phyloP scores from a whole-genome alignment of 2,888 invertebrate species.

The Beris chalybata region DNA sequence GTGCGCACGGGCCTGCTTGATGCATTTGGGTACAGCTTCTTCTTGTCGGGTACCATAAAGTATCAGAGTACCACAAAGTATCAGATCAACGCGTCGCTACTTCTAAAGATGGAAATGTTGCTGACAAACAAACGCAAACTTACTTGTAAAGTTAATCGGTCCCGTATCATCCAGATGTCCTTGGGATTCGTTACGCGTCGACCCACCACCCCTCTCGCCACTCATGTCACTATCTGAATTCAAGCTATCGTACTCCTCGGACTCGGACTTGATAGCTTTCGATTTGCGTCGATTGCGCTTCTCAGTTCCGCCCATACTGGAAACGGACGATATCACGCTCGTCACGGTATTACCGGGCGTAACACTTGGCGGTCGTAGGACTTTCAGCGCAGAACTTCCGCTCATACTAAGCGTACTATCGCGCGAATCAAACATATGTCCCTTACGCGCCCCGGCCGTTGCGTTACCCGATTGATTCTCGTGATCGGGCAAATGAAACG shows the following conservation, averaged over 20 bases:
- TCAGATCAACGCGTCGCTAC: no score
- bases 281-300: slow-evolving; percentile 58
- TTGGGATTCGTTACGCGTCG: slow-evolving; percentile 58
- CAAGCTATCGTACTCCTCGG: slow-evolving; percentile 62
- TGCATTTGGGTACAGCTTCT: no score
- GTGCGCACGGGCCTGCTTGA: no score
- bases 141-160: slow-evolving; percentile 46
- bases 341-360: slow-evolving; percentile 9
- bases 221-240: slow-evolving; percentile 61
- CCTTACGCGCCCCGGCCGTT: slow-evolving; percentile 42
- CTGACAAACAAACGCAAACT: background rate
- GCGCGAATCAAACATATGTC: slow-evolving; percentile 28
- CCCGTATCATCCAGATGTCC: slow-evolving; percentile 58
- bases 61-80: no score
- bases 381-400: slow-evolving; percentile 10
- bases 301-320: slow-evolving; percentile 44
- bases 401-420: slow-evolving; percentile 24
- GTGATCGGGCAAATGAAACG: slow-evolving; percentile 62
- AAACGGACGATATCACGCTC: background rate
- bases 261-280: slow-evolving; percentile 61
- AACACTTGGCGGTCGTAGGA: slow-evolving; percentile 11
- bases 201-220: slow-evolving; percentile 53
- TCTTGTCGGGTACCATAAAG: no score
- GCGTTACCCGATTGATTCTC: slow-evolving; percentile 59
- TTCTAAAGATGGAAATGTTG: no score